A percentile compares a stretch with the other conserved stretches of the same genome.
These are phyloP conservation scores for Epinephelus cyanopodus DNA, from an alignment of 2,113 vertebrate species.

Conservation along the genomic window DNA sequence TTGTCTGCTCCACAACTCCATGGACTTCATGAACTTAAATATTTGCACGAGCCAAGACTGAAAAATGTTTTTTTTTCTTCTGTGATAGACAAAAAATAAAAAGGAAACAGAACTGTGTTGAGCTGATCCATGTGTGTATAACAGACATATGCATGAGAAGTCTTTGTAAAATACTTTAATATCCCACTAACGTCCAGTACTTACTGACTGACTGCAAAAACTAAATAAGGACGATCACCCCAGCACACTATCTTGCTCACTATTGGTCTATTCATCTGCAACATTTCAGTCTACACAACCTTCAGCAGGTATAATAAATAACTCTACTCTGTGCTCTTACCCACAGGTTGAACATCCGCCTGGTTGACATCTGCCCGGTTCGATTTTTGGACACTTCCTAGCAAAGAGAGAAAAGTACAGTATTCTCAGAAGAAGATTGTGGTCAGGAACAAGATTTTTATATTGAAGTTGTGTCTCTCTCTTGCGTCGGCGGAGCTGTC, in stretches of 20 bases:
- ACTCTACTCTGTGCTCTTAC: constrained; percentile 61
- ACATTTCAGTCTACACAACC: neutral
- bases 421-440: neutral
- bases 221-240: neutral
- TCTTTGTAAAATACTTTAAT: neutral
- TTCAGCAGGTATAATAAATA: neutral
- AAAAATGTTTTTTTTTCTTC: too few relatives aligned
- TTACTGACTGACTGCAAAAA: neutral
- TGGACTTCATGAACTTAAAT: too few relatives aligned
- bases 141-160: neutral
- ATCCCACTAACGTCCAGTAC: neutral
- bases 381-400: constrained; percentile 79
- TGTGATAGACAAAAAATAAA: neutral
- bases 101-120: neutral
- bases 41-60: too few relatives aligned
- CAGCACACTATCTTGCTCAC: neutral
- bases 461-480: neutral
- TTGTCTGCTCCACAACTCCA: too few relatives aligned
- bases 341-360: constrained; percentile 83
- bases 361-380: constrained; percentile 84
- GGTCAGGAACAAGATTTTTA: neutral
- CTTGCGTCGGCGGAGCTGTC: neutral
- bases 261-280: too few relatives aligned
- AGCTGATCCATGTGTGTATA: neutral
- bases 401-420: constrained; percentile 6